phyloP scores from a whole-genome alignment of 35 echinoderm and acorn worm genomes.

The Heliocidaris tuberculata region DNA sequence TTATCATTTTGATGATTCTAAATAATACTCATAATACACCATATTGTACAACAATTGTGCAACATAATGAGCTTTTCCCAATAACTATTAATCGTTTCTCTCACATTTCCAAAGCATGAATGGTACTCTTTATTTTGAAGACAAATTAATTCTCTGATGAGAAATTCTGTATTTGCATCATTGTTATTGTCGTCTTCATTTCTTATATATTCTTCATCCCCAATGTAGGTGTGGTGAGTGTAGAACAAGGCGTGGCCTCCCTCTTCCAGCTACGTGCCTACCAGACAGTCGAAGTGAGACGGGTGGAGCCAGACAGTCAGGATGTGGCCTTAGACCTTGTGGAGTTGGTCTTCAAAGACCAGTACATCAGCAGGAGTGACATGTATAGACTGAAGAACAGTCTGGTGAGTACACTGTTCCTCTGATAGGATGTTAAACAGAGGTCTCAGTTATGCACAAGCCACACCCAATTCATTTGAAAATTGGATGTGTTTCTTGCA shows the following conservation, averaged over 20 bases:
- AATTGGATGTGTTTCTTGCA: neutral
- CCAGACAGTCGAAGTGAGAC: constrained; percentile 69
- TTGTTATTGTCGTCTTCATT: neutral
- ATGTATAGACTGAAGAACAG: constrained; percentile 91
- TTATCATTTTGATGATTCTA: too few relatives aligned
- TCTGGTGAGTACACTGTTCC: constrained; percentile 57
- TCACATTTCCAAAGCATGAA: too few relatives aligned
- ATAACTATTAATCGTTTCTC: too few relatives aligned
- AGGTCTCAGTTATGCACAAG: neutral
- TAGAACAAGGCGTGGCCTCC: constrained; percentile 85
- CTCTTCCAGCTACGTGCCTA: constrained; percentile 89
- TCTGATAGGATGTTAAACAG: neutral
- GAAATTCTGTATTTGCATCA: neutral
- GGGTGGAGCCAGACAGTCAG: constrained; percentile 56
- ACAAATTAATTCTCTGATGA: too few relatives aligned
- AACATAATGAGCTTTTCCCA: too few relatives aligned
- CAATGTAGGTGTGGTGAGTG: constrained; percentile 69
- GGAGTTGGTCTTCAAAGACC: constrained; percentile 91
- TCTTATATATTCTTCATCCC: neutral
- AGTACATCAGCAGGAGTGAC: constrained; percentile 97
- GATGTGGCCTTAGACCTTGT: constrained; percentile 90
- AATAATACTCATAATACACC: too few relatives aligned
- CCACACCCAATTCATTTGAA: neutral
- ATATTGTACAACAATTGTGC: too few relatives aligned
- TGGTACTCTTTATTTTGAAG: too few relatives aligned